Evolutionary conservation across 2,888 invertebrate genomes (phyloP).

Genomic region (Rambutsinella grinnellia): DNA sequence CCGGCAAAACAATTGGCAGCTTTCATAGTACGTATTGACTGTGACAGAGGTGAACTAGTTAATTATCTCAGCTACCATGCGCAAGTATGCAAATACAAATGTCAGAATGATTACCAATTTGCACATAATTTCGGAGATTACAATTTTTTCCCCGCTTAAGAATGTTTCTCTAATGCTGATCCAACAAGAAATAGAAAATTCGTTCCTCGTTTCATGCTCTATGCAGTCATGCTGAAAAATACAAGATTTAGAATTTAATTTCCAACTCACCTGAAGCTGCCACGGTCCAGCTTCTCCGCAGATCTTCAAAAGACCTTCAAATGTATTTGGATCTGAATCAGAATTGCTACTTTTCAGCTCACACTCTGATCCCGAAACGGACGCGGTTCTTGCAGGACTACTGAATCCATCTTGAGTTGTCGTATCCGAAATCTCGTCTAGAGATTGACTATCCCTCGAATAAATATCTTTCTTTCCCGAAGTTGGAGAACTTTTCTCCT

Average conservation of each 20-base stretch:
- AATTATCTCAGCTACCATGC: too few species aligned
- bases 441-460: conserved; percentile 9
- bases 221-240: too few species aligned
- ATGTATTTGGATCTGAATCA: conserved; percentile 43
- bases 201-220: too few species aligned
- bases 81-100: too few species aligned
- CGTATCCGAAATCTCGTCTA: conserved; percentile 7
- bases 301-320: conserved; percentile 64
- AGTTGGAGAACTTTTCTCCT: conserved; percentile 9
- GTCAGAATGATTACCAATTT: too few species aligned
- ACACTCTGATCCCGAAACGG: conserved; percentile 26
- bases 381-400: conserved; percentile 17
- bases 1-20: too few species aligned
- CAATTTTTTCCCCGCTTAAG: too few species aligned
- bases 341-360: conserved; percentile 34
- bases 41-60: too few species aligned
- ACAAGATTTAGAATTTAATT: background rate
- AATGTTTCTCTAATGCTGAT: too few species aligned
- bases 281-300: conserved; percentile 64
- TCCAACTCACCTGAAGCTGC: conserved; percentile 61
- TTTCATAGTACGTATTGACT: too few species aligned
- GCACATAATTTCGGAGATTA: too few species aligned
- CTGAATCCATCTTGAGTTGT: conserved; percentile 7
- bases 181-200: too few species aligned
- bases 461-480: background rate